Evolutionary conservation across 2,113 vertebrate species (phyloP).

Genomic region (Pelecanus crispus): DNA sequence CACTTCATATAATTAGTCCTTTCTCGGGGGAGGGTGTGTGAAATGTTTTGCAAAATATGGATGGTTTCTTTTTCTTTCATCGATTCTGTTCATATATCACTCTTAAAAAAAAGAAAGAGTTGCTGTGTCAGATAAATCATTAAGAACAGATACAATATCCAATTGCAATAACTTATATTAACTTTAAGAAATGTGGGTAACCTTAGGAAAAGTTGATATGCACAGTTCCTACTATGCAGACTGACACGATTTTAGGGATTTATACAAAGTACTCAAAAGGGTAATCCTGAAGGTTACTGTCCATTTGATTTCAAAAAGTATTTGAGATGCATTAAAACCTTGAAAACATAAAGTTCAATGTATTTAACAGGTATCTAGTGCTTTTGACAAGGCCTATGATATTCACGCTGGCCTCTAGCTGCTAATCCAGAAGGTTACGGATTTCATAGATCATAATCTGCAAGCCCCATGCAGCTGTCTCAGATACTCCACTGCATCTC

Average conservation of each 20-base stretch:
- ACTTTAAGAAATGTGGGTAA: not conserved
- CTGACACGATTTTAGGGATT: not conserved
- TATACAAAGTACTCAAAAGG: not conserved
- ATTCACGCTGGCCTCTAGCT: not conserved
- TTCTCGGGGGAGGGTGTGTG: rapidly evolving
- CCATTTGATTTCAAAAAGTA: not conserved
- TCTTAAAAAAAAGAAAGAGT: not conserved
- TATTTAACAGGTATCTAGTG: not conserved
- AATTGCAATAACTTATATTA: not conserved
- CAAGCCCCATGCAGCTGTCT: not conserved
- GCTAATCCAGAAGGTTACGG: not conserved
- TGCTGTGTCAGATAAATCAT: not conserved
- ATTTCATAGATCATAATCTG: not conserved
- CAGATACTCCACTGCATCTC: not conserved
- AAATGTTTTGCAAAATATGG: not conserved
- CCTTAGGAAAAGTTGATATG: not conserved
- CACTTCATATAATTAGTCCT: not conserved
- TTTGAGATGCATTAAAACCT: not conserved
- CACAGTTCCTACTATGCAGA: not conserved
- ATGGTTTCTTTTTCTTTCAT: not conserved
- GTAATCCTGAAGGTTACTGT: not conserved
- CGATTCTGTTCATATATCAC: not conserved
- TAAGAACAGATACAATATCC: not conserved
- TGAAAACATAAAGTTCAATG: not conserved
- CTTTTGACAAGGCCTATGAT: not conserved